These are phyloP conservation scores for Cryptus armator DNA, from an alignment of 2,888 invertebrate genomes.

Conservation along the genomic window DNA sequence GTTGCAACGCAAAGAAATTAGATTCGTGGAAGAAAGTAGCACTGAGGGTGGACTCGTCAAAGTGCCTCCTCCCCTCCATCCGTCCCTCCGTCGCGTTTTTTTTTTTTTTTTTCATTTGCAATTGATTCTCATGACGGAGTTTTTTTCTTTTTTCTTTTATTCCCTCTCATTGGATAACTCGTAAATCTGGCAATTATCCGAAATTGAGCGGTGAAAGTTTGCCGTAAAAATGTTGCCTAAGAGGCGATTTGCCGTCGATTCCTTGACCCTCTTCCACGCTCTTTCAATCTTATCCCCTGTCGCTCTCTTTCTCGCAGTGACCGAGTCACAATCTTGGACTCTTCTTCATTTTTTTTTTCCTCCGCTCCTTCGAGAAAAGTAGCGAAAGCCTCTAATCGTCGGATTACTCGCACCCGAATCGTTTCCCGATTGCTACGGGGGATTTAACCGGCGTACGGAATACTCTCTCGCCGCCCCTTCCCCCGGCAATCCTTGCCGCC, in stretches of 20 bases:
- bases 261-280: background rate
- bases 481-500: background rate
- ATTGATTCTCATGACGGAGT: slow-evolving; percentile 18
- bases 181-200: slow-evolving; percentile 12
- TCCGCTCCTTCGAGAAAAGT: slow-evolving; percentile 18
- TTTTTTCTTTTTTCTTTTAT: background rate
- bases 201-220: background rate
- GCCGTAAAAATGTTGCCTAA: slow-evolving; percentile 1
- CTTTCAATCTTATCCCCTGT: background rate
- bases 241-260: slow-evolving; percentile 18
- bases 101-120: background rate
- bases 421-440: slow-evolving; percentile 54
- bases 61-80: background rate
- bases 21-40: slow-evolving; percentile 41
- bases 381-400: slow-evolving; percentile 58
- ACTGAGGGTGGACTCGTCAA: slow-evolving; percentile 2
- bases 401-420: slow-evolving; percentile 60
- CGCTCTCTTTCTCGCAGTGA: background rate
- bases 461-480: slow-evolving; percentile 11
- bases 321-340: background rate
- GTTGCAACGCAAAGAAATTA: slow-evolving; percentile 49
- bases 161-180: background rate
- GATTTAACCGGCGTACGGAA: slow-evolving; percentile 50
- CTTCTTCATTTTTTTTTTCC: slow-evolving; percentile 14
- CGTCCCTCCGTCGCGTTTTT: background rate